These are phyloP conservation scores for Indicator maculatus DNA, from an alignment of 2,113 vertebrate species.

Conservation along the genomic window DNA sequence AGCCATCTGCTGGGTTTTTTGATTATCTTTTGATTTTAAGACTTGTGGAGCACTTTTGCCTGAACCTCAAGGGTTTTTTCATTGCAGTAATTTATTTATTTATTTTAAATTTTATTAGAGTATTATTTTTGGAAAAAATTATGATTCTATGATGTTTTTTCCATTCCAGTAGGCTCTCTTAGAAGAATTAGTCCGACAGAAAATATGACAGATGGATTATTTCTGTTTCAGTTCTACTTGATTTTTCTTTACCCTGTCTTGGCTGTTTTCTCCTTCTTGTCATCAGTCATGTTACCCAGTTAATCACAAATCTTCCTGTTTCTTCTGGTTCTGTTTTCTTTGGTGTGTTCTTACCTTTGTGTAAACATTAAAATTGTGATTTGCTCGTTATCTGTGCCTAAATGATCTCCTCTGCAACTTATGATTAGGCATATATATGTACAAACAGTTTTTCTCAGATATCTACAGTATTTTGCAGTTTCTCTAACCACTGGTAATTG, in stretches of 20 bases:
- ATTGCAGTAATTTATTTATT: background rate
- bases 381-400: background rate
- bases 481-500: background rate
- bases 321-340: background rate
- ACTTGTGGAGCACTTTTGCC: background rate
- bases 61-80: background rate
- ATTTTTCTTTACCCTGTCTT: background rate
- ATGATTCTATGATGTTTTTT: background rate
- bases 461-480: background rate
- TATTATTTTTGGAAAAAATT: background rate
- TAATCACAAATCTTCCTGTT: background rate
- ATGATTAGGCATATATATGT: background rate
- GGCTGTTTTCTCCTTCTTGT: background rate
- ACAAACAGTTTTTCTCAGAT: background rate
- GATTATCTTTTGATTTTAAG: background rate
- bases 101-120: background rate
- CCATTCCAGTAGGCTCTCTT: background rate
- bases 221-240: background rate
- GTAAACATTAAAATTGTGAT: background rate
- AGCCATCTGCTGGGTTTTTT: background rate
- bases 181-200: background rate
- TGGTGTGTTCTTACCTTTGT: background rate
- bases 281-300: background rate
- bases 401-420: background rate
- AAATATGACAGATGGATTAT: background rate